phyloP scores from a whole-genome alignment of 2,888 invertebrate species.

The Augochlorella aurata region DNA sequence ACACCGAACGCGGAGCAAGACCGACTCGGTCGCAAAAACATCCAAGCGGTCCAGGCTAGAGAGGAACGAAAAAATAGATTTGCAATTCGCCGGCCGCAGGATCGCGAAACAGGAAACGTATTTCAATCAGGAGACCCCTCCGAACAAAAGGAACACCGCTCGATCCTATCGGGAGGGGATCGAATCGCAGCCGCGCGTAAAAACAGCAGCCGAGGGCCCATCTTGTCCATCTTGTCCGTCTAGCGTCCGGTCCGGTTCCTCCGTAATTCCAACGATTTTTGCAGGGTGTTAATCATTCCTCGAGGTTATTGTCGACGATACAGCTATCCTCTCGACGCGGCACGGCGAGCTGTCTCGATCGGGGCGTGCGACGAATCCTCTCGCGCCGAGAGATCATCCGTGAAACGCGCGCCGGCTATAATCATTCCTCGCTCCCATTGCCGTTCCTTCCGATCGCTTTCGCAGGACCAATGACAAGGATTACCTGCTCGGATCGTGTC shows the following conservation, averaged over 20 bases:
- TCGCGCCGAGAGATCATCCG: neutral
- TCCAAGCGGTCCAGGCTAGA: neutral
- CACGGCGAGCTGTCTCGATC: neutral
- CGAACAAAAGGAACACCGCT: neutral
- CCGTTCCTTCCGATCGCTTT: slow-evolving; percentile 17
- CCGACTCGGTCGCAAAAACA: too few species aligned
- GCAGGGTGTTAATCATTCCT: slow-evolving; percentile 1
- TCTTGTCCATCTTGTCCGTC: neutral
- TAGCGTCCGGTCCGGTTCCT: neutral
- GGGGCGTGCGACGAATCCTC: slow-evolving; percentile 6
- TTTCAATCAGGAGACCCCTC: neutral
- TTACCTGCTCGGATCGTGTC: slow-evolving; percentile 37
- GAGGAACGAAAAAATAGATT: neutral
- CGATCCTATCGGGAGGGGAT: neutral
- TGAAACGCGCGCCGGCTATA: slow-evolving; percentile 18
- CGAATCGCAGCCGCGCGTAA: neutral
- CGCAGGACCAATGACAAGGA: slow-evolving; percentile 19
- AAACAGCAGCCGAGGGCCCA: neutral
- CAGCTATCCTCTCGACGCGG: neutral
- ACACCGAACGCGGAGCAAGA: neutral
- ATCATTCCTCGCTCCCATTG: slow-evolving; percentile 35
- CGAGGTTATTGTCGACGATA: neutral
- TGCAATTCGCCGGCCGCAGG: neutral
- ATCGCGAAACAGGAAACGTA: neutral
- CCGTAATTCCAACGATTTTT: slow-evolving; percentile 1